These are phyloP conservation scores for Mustelus asterias DNA, from an alignment of 2,113 vertebrate species.

Conservation along the genomic window DNA sequence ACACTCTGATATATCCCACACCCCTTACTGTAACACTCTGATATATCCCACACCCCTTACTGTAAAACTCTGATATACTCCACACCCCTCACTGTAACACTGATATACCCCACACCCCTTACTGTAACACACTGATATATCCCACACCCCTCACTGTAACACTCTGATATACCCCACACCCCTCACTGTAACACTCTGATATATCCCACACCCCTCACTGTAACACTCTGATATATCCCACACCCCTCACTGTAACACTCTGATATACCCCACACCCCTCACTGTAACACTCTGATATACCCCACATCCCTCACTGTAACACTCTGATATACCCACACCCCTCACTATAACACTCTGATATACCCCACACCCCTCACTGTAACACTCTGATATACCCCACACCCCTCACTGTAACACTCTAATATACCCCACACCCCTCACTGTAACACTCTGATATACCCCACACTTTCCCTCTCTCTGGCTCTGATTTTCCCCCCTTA, in stretches of 20 bases:
- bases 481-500: not conserved
- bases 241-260: too few species aligned
- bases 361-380: not conserved
- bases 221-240: too few species aligned
- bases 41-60: not conserved
- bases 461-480: rapidly evolving
- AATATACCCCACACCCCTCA: not conserved
- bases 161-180: not conserved
- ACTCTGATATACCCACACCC: too few species aligned
- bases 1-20: not conserved
- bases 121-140: too few species aligned
- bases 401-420: not conserved
- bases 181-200: not conserved
- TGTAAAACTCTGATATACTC: not conserved
- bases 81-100: not conserved
- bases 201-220: not conserved
- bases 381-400: not conserved
- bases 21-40: not conserved
- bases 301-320: too few species aligned
- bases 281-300: too few species aligned
- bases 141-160: too few species aligned
- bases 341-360: not conserved
- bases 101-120: not conserved
- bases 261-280: too few species aligned
- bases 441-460: not conserved